These are phyloP conservation scores for Embiotoca jacksoni DNA, from an alignment of 2,113 vertebrate genomes.

Conservation along the genomic window DNA sequence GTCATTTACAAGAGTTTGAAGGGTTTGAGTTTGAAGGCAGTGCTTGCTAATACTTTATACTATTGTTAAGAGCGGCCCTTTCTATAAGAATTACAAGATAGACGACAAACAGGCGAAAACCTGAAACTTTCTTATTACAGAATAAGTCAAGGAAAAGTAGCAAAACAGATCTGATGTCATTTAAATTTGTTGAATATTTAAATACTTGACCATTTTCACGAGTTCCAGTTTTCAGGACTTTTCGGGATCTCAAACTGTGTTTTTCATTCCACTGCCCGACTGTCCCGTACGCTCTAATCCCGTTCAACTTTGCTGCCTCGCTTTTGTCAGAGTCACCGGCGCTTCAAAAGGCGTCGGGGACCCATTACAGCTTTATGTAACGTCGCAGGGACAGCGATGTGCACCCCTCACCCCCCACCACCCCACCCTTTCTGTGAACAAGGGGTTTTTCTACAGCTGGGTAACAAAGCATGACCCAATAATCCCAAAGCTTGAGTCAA, in stretches of 20 bases:
- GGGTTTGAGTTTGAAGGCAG: no score
- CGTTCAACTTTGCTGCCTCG: slow-evolving; percentile 54
- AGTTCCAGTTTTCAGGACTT: neutral
- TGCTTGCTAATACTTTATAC: no score
- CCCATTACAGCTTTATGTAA: slow-evolving; percentile 77
- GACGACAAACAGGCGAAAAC: no score
- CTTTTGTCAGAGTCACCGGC: slow-evolving; percentile 44
- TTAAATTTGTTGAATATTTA: neutral
- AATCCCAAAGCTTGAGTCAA: slow-evolving; percentile 86
- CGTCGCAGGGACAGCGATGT: slow-evolving; percentile 30
- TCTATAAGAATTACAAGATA: no score
- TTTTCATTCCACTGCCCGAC: slow-evolving; percentile 40
- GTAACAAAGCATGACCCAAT: slow-evolving; percentile 88
- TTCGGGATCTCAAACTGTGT: neutral
- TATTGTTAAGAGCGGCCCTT: no score
- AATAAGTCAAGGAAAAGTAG: neutral
- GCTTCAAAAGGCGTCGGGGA: slow-evolving; percentile 65
- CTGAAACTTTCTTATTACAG: neutral
- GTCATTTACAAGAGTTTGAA: no score
- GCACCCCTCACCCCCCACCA: slow-evolving; percentile 37
- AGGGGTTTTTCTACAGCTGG: slow-evolving; percentile 85
- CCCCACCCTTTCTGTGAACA: slow-evolving; percentile 75
- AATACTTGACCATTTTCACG: neutral
- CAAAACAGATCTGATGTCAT: no score
- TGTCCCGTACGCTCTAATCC: slow-evolving; percentile 56